Evolutionary conservation across 2,113 vertebrate genomes (phyloP).

Genomic region (Furnarius figulus): DNA sequence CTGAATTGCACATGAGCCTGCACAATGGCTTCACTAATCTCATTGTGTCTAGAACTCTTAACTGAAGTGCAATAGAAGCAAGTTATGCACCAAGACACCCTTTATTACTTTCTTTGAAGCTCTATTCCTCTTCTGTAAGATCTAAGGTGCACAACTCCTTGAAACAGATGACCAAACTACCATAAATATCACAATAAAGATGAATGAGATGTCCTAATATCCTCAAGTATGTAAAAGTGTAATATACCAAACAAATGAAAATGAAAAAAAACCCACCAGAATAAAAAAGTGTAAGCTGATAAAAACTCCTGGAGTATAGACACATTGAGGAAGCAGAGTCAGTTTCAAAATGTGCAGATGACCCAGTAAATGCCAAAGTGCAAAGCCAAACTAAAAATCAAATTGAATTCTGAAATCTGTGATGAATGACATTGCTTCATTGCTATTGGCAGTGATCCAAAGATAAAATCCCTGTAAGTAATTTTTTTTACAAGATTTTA

Average conservation of each 20-base stretch:
- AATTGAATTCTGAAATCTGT: background rate
- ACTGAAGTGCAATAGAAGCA: background rate
- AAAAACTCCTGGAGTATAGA: background rate
- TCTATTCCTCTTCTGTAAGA: background rate
- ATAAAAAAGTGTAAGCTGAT: background rate
- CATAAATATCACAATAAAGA: background rate
- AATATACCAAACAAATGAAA: background rate
- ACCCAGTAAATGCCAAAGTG: background rate
- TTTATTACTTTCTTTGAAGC: background rate
- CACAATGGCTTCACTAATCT: background rate
- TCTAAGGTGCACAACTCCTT: background rate
- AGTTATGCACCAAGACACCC: background rate
- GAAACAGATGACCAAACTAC: background rate
- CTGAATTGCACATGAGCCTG: background rate
- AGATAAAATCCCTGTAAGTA: background rate
- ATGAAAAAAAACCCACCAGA: background rate
- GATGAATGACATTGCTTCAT: background rate
- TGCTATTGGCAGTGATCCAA: background rate
- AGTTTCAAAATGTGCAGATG: background rate
- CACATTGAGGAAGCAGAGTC: background rate
- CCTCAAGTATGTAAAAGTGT: background rate
- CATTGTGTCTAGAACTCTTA: background rate
- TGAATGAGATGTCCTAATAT: background rate
- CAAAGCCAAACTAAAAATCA: background rate
- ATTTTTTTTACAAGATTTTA: background rate